These are phyloP conservation scores for Anthopleura sola DNA, from an alignment of 64 coral and sea anemone species.

Conservation along the genomic window DNA sequence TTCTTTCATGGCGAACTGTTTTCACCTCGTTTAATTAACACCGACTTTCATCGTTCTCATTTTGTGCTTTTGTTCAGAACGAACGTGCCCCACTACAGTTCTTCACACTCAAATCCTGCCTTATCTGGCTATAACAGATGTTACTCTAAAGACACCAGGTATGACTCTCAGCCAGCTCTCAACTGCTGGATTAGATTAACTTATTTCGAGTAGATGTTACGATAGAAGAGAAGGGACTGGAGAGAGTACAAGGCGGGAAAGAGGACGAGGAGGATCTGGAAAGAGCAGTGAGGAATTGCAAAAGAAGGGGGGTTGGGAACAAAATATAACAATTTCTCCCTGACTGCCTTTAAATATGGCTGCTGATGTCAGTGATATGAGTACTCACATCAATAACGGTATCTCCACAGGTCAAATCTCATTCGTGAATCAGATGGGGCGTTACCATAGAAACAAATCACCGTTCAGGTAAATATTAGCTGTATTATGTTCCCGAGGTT, in stretches of 20 bases:
- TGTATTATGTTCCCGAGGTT: background rate
- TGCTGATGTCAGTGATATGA: too few species aligned
- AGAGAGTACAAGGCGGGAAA: background rate
- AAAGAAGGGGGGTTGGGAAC: too few species aligned
- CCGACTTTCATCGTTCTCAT: background rate
- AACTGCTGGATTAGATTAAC: too few species aligned
- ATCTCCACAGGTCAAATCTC: conserved; percentile 66
- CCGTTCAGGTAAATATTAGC: conserved; percentile 36
- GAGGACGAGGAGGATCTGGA: too few species aligned
- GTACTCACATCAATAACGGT: background rate
- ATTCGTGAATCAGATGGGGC: conserved; percentile 64
- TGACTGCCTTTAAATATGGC: too few species aligned
- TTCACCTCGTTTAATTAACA: too few species aligned
- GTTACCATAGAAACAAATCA: conserved; percentile 31
- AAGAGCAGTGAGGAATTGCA: too few species aligned
- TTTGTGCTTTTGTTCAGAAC: background rate
- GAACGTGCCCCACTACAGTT: background rate
- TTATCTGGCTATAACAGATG: conserved; percentile 82
- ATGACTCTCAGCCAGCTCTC: background rate
- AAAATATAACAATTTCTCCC: too few species aligned
- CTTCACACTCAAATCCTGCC: conserved; percentile 61
- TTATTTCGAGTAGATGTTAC: background rate
- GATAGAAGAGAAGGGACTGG: background rate
- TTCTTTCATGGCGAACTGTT: too few species aligned
- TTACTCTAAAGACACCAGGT: conserved; percentile 72